These are phyloP conservation scores for Dicerorhinus sumatrensis DNA, from an alignment of 2,113 vertebrate species.

Conservation along the genomic window DNA sequence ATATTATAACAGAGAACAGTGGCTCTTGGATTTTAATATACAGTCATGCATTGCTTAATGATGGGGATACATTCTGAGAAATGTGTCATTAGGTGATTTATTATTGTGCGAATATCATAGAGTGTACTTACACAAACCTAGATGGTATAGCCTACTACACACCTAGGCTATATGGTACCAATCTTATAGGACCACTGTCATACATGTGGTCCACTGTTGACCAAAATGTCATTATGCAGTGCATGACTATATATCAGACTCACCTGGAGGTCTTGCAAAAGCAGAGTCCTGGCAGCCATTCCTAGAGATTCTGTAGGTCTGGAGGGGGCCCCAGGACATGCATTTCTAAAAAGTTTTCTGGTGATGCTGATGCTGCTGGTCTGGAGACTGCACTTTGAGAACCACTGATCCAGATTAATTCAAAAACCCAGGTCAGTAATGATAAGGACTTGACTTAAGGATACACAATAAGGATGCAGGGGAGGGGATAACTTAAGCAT, in stretches of 20 bases:
- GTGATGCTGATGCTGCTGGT: background rate
- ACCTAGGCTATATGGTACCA: too few relatives aligned
- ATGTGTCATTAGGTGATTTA: too few relatives aligned
- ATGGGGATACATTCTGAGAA: too few relatives aligned
- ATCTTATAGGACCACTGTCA: too few relatives aligned
- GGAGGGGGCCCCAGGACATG: background rate
- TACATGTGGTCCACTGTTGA: too few relatives aligned
- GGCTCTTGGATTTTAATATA: background rate
- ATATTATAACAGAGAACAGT: background rate
- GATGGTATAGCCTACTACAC: too few relatives aligned
- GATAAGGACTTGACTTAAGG: background rate
- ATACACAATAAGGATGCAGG: background rate
- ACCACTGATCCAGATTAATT: background rate
- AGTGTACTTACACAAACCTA: too few relatives aligned
- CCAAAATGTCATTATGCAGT: too few relatives aligned
- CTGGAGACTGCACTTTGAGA: background rate
- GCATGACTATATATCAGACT: background rate
- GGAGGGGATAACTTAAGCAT: background rate
- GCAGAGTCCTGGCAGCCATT: rapidly evolving
- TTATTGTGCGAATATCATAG: too few relatives aligned
- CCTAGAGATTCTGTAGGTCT: background rate
- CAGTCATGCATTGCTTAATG: too few relatives aligned
- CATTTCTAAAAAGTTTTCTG: background rate
- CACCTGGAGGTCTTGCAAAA: background rate
- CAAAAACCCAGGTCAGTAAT: background rate